Base-by-base conservation (phyloP, 2,113 vertebrate genomes). In the Tupaia chinensis region DNA sequence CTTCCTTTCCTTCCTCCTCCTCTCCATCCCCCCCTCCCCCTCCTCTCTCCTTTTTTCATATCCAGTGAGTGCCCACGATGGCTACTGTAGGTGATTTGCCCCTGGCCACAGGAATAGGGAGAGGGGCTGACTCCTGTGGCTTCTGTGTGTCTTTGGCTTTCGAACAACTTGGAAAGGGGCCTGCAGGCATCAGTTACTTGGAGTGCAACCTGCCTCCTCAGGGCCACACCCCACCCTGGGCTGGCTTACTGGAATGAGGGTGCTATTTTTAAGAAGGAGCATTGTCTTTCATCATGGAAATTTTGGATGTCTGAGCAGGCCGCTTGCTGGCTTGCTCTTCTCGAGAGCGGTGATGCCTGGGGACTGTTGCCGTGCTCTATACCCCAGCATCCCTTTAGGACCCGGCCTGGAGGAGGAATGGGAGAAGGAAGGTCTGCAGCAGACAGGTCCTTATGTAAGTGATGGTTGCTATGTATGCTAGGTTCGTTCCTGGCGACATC, bases 201-300 rank as follows among this genome's bases (percentile, higher is more conserved):
- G 70, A 95, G 56, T 1, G 65, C 77, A 66, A 32, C 56, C 81
- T 87, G 90, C 60, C 17, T 60, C 61, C 1, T 7, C 61, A 4
- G 69, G 56, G 93, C 73, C 44, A 25, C 32, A 2, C 69, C 3
- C 22, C 54, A 3, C 23, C 44, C 19, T 2, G 13, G 29, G 68
- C 19, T 0, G 0, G 23, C 16, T 81, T 78, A 69, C 93, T 23
- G 93, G 96, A 93, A 93, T 0, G 27, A 94, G 74, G 95, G 87
- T 81, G 94, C 94, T 96, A 78, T 97, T 96, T 97, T 97, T 96
- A 96, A 96, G 78, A 27, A 91, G 60, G 74, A 27, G 93, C 76
- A 70, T 94, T 86, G 34, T 74, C 72, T 97, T 91, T 97, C 91
- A 84, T 97, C 76, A 27, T 92, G 97, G 95, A 91, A 89, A 93